A percentile compares a stretch with the other conserved stretches of the same genome.
Evolutionary conservation across 1,140 invertebrate species (phyloP).

Genomic region (Andrena cerasifolii): DNA sequence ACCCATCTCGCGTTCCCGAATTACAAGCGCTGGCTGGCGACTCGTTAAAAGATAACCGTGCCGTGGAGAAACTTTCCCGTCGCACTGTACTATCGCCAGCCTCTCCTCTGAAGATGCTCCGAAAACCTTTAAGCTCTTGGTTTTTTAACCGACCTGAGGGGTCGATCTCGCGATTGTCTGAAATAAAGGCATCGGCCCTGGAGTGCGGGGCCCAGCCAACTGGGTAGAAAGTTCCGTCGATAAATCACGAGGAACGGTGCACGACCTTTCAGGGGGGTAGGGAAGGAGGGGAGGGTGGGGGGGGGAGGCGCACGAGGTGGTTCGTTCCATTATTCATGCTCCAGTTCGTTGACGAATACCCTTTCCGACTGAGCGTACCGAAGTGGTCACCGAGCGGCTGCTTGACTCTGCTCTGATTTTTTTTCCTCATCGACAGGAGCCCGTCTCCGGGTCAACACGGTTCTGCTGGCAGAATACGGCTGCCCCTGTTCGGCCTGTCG

Average conservation of each 20-base stretch:
- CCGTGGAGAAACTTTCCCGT: no score
- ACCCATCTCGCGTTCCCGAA: no score
- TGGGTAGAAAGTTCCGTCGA: conserved; percentile 18
- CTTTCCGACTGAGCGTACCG: neutral
- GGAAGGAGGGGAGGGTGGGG: no score
- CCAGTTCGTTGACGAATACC: conserved; percentile 45
- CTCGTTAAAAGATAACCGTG: no score
- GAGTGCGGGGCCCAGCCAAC: neutral
- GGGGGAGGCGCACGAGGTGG: no score
- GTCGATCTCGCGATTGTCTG: neutral
- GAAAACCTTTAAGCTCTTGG: neutral
- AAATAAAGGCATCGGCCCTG: no score
- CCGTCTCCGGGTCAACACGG: conserved; percentile 72
- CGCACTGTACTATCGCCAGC: no score
- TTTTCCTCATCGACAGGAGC: conserved; percentile 59
- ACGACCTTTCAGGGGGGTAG: conserved; percentile 35
- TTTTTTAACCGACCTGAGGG: neutral
- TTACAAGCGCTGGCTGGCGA: no score
- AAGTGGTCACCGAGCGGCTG: neutral
- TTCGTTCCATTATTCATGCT: conserved; percentile 59
- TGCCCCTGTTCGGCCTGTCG: conserved; percentile 72
- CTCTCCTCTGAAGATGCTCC: no score
- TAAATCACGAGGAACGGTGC: conserved; percentile 35
- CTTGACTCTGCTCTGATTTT: conserved; percentile 5
- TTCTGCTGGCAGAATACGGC: conserved; percentile 70